These are phyloP conservation scores for Chrysochloris asiatica DNA, from an alignment of 2,113 vertebrate genomes.

Conservation along the genomic window DNA sequence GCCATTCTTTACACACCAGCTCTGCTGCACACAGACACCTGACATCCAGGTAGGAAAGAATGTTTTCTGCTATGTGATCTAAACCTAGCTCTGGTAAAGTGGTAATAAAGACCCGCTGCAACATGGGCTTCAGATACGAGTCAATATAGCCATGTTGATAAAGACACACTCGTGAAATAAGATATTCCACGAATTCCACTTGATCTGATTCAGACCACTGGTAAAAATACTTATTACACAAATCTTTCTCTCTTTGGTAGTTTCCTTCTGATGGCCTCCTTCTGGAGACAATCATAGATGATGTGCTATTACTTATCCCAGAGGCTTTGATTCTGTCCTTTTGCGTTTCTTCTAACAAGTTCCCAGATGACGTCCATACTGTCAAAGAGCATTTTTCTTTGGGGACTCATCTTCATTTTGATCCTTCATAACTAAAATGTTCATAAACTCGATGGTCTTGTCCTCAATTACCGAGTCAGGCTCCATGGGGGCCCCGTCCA, in stretches of 20 bases:
- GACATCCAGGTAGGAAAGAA: too few species aligned
- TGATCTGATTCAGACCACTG: constrained; percentile 99
- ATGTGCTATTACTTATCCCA: constrained; percentile 92
- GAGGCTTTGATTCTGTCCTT: not conserved
- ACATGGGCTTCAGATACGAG: constrained; percentile 99
- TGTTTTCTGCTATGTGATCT: too few species aligned
- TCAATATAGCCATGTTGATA: constrained; percentile 99
- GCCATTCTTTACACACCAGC: too few species aligned
- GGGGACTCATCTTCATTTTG: constrained; percentile 98
- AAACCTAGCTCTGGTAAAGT: constrained; percentile 98
- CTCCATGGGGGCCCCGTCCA: too few species aligned
- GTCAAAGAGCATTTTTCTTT: constrained; percentile 98
- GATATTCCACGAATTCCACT: constrained; percentile 98
- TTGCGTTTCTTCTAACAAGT: not conserved
- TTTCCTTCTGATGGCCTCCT: constrained; percentile 96
- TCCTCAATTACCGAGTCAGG: too few species aligned
- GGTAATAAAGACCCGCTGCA: constrained; percentile 99
- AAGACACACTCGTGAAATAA: constrained; percentile 99
- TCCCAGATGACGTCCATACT: constrained; percentile 73
- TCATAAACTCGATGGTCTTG: too few species aligned
- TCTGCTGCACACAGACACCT: too few species aligned
- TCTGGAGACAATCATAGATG: constrained; percentile 92
- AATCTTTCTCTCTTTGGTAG: constrained; percentile 98
- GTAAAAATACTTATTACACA: constrained; percentile 98
- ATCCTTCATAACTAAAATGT: constrained; percentile 97